Conservation (phyloP, 2,113 vertebrate species). For the Amphilophus citrinellus region DNA sequence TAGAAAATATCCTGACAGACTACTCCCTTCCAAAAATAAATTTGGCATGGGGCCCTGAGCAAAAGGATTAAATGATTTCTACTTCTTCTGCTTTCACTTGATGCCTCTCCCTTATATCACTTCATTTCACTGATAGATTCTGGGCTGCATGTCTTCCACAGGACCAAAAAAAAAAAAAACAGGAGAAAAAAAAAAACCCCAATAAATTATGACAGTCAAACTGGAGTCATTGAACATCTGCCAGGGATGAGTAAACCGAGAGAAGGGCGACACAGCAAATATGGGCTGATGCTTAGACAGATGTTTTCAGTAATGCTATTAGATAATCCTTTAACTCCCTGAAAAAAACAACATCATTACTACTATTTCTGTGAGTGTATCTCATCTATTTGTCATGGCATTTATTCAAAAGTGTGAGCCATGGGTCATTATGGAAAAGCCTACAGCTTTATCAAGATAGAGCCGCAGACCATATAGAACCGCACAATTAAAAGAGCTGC, state of each 20-base stretch:
- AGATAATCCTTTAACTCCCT: constrained; percentile 78
- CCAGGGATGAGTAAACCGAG: constrained; percentile 41
- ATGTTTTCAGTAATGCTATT: constrained; percentile 78
- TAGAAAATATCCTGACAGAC: constrained; percentile 51
- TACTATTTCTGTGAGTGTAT: constrained; percentile 64
- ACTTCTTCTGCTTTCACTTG: not conserved
- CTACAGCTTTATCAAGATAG: constrained; percentile 56
- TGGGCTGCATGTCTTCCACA: not conserved
- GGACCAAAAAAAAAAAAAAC: not conserved
- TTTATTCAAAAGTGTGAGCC: constrained; percentile 57
- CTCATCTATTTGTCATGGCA: constrained; percentile 71
- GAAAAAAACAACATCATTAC: constrained; percentile 78
- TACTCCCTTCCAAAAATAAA: constrained; percentile 47
- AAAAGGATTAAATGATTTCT: constrained; percentile 63
- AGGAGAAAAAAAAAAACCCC: not conserved
- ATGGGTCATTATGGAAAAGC: constrained; percentile 66
- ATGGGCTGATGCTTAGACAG: constrained; percentile 69
- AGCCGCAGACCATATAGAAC: constrained; percentile 22
- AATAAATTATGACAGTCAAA: constrained; percentile 47
- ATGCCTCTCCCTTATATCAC: not conserved
- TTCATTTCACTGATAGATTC: constrained; percentile 20
- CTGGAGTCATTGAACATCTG: constrained; percentile 52
- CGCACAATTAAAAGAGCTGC: constrained; percentile 19
- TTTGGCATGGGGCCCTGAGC: constrained; percentile 31
- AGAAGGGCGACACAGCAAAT: constrained; percentile 7